These are phyloP conservation scores for Agapornis canus DNA, from an alignment of 2,797 vertebrate genomes.

Conservation along the genomic window DNA sequence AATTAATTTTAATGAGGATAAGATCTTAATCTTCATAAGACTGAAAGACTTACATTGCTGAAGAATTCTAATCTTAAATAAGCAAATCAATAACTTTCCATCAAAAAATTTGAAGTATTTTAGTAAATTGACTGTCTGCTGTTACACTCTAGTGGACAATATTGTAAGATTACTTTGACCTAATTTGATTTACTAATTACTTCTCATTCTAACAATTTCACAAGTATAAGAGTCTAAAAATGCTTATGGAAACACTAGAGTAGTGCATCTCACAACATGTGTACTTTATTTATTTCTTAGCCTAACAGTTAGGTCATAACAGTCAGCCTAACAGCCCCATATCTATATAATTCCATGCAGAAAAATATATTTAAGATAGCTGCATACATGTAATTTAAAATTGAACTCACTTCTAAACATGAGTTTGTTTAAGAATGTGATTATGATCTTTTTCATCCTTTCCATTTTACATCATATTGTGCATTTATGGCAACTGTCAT, in stretches of 20 bases:
- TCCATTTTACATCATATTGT: neutral
- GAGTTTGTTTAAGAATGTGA: neutral
- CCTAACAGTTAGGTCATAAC: neutral
- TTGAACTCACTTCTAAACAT: neutral
- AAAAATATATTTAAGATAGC: neutral
- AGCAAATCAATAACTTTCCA: neutral
- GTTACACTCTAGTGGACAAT: neutral
- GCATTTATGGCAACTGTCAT: neutral
- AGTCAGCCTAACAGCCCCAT: neutral
- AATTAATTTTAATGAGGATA: neutral
- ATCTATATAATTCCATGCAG: neutral
- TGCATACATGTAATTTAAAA: neutral
- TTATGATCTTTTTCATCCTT: neutral
- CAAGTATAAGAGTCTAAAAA: neutral
- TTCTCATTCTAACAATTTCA: neutral
- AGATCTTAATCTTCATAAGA: neutral
- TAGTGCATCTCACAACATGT: neutral
- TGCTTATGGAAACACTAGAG: rapidly evolving
- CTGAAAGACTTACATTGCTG: neutral
- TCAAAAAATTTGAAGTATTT: neutral
- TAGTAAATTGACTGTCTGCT: neutral
- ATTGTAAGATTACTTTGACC: neutral
- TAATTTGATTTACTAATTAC: neutral
- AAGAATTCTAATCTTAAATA: neutral
- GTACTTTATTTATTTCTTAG: neutral